These are phyloP conservation scores for Anoplopoma fimbria DNA, from an alignment of 2,113 vertebrate genomes.

Conservation along the genomic window DNA sequence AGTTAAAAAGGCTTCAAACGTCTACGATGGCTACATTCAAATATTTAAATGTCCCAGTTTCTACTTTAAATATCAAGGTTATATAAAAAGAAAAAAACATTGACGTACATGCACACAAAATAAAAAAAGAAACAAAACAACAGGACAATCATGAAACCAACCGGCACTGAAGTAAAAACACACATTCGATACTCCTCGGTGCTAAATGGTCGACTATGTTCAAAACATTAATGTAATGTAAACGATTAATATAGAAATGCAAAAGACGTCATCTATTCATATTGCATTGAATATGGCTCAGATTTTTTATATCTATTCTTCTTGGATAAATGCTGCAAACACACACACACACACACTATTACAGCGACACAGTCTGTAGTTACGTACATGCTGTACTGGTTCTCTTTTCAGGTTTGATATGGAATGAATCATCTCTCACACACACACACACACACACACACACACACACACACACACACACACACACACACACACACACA, in stretches of 20 bases:
- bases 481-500: not conserved
- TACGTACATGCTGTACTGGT: slow-evolving; percentile 1
- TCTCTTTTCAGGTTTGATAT: slow-evolving; percentile 40
- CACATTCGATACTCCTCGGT: slow-evolving; percentile 73
- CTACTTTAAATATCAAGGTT: slow-evolving; percentile 21
- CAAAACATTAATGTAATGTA: slow-evolving; percentile 87
- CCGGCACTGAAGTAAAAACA: slow-evolving; percentile 64
- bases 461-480: slow-evolving; percentile 19
- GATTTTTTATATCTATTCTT: slow-evolving; percentile 62
- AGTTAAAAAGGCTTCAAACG: not conserved
- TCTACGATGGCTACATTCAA: slow-evolving; percentile 17
- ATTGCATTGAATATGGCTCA: slow-evolving; percentile 87
- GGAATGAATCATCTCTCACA: slow-evolving; percentile 19
- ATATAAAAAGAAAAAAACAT: slow-evolving; percentile 41
- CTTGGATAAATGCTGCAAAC: slow-evolving; percentile 68
- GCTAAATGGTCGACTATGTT: slow-evolving; percentile 65
- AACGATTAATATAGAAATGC: slow-evolving; percentile 77
- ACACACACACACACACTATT: slow-evolving; percentile 56
- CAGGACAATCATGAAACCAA: slow-evolving; percentile 57
- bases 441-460: slow-evolving; percentile 16
- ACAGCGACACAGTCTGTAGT: slow-evolving; percentile 5
- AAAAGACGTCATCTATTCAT: slow-evolving; percentile 79
- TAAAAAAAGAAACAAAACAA: slow-evolving; percentile 30
- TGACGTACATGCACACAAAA: slow-evolving; percentile 57
- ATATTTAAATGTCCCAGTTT: not conserved